Evolutionary conservation across 2,888 invertebrate genomes (phyloP), one percentile per base, ranked within the genome.

Genomic region (Patella depressa): DNA sequence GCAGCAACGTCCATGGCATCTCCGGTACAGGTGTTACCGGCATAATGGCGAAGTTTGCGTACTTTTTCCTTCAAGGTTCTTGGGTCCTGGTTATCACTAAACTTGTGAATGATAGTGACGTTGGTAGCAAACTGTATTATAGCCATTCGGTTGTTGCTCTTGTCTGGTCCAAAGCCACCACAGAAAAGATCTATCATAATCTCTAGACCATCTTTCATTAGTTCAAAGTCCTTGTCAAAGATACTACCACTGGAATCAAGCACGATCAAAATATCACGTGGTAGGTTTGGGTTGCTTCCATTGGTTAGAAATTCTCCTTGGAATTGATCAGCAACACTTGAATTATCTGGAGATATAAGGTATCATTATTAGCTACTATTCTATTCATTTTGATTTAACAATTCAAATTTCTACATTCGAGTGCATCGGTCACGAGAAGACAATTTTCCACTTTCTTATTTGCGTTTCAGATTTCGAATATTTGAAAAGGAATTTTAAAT

Each of bases 21-120:
- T 57, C 79, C 77, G 3, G 79, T 79, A 71, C 79, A 79, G 14
- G 79, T 79, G 73, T 79, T 79, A 15, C 79, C 79, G 19, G 74
- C 73, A 54, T 73, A 70, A 53, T 79, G 79, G 53, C 72, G 57
- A 73, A 79, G 54, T 4, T 72, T 73, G 17, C 45, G 24, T 4
- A 79, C 74, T 74, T 71, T 74, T 7, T 72, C 54, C 17, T 65
- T 72, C 17, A 79, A 53, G 9, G 55, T 65, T 11, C 12, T 24
- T 17, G 75, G 74, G 11, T 71, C 45, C 73, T 79, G 79, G 54
- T 71, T 24, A 57, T 79, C 79, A 59, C 73, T 75, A 73, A 79
- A 79, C 9, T 77, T 69, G 69, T 76, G 74, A 65, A 74, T 59
- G 7, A 72, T 54, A 45, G 74, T 55, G 55, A 74, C 74, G 7